Percentiles rank a stretch among this genome's conserved stretches.
phyloP scores from a whole-genome alignment of 1,140 invertebrate genomes.

The Cyclargus thomasi region DNA sequence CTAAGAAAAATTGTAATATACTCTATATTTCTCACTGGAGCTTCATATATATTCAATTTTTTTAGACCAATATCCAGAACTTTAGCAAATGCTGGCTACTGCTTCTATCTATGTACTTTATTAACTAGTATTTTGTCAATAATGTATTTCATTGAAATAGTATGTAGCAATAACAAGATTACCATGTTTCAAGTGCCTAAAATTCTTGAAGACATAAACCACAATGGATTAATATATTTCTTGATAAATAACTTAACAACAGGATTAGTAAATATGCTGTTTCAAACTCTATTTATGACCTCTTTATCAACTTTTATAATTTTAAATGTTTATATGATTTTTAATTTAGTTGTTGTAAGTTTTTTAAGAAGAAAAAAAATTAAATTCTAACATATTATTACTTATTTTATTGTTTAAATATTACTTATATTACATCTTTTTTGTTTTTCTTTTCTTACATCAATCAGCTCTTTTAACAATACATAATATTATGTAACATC shows the following conservation, averaged over 20 bases:
- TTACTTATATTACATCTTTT: constrained; percentile 8
- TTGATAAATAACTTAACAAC: constrained; percentile 86
- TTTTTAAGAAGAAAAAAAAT: constrained; percentile 38
- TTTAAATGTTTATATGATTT: constrained; percentile 77
- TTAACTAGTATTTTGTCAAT: constrained; percentile 72
- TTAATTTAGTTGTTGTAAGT: constrained; percentile 57
- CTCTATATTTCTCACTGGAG: constrained; percentile 65
- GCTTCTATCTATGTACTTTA: constrained; percentile 83
- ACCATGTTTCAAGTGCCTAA: constrained; percentile 64
- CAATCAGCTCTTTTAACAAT: not conserved
- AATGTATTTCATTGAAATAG: constrained; percentile 75
- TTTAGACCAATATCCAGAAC: constrained; percentile 79
- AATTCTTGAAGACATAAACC: constrained; percentile 81
- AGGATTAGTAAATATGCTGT: constrained; percentile 83
- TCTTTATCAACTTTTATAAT: constrained; percentile 72
- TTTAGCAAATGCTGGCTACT: constrained; percentile 86
- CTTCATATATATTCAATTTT: constrained; percentile 69
- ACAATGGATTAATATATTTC: constrained; percentile 87
- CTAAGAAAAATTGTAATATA: constrained; percentile 53
- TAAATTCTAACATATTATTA: constrained; percentile 32
- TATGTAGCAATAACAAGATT: constrained; percentile 43
- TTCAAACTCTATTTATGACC: constrained; percentile 78
- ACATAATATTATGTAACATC: not conserved
- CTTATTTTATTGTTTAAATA: constrained; percentile 12
- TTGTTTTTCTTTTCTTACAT: not conserved